Conservation (phyloP, 2,797 vertebrate genomes). For the Platalea minor region DNA sequence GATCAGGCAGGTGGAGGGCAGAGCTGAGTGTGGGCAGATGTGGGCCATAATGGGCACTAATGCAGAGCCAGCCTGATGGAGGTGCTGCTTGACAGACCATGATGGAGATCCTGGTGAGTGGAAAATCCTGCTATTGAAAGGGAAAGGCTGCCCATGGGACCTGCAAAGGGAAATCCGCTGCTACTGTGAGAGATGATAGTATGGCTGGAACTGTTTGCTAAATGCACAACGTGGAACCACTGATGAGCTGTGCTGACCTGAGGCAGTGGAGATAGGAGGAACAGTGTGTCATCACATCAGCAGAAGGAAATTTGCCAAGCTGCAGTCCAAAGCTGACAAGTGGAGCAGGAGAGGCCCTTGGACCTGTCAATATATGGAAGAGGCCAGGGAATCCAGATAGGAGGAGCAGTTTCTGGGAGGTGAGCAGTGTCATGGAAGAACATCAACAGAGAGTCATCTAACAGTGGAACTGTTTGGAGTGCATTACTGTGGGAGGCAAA, state of each 20-base stretch:
- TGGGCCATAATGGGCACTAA: background rate
- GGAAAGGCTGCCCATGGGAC: background rate
- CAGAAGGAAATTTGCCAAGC: background rate
- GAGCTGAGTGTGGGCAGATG: background rate
- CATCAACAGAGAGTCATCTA: background rate
- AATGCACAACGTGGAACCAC: background rate
- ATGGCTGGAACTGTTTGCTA: background rate
- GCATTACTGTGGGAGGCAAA: background rate
- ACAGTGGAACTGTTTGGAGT: background rate
- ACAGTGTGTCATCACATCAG: background rate
- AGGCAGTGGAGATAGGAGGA: background rate
- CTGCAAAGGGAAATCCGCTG: accelerated
- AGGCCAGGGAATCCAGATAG: background rate
- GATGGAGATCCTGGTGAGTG: background rate
- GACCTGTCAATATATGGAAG: background rate
- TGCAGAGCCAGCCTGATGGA: background rate
- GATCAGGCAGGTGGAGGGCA: background rate
- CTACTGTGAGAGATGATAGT: background rate
- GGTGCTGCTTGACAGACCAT: background rate
- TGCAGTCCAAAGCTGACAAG: background rate
- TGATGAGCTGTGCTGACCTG: background rate
- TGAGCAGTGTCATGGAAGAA: background rate
- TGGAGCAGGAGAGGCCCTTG: background rate
- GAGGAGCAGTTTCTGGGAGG: background rate
- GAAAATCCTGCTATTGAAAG: background rate